Percentiles rank a stretch among this genome's conserved stretches.
phyloP scores from a whole-genome alignment of 1,140 invertebrate species.

The Asobara japonica region DNA sequence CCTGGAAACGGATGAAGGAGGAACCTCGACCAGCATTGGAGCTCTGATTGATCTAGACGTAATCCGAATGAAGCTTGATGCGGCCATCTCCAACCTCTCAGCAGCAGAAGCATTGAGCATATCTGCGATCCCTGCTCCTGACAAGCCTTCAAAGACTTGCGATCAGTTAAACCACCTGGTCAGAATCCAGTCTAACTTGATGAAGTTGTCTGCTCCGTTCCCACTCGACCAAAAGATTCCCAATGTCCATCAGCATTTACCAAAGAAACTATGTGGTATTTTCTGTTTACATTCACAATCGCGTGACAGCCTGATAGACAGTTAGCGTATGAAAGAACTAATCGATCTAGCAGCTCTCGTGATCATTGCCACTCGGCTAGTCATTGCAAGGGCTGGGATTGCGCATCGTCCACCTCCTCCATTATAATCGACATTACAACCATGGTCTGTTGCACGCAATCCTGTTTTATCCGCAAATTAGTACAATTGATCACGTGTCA shows the following conservation, averaged over 20 bases:
- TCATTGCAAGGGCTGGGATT: constrained; percentile 47
- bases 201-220: too few relatives aligned
- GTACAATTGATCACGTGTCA: neutral
- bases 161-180: too few relatives aligned
- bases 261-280: neutral
- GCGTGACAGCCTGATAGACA: constrained; percentile 38
- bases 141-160: too few relatives aligned
- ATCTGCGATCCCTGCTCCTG: too few relatives aligned
- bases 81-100: too few relatives aligned
- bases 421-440: constrained; percentile 45
- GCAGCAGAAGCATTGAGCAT: too few relatives aligned
- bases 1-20: too few relatives aligned
- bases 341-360: constrained; percentile 3
- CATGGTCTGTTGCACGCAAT: constrained; percentile 13
- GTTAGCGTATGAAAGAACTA: neutral
- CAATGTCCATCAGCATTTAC: neutral
- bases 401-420: constrained; percentile 48
- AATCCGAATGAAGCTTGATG: too few relatives aligned
- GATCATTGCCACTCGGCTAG: constrained; percentile 47
- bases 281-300: constrained; percentile 35
- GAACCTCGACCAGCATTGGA: too few relatives aligned
- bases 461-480: neutral
- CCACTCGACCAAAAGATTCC: too few relatives aligned
- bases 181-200: too few relatives aligned
- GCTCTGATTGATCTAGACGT: too few relatives aligned